phyloP scores from a whole-genome alignment of 2,113 vertebrate species.

The Urocitellus parryii region DNA sequence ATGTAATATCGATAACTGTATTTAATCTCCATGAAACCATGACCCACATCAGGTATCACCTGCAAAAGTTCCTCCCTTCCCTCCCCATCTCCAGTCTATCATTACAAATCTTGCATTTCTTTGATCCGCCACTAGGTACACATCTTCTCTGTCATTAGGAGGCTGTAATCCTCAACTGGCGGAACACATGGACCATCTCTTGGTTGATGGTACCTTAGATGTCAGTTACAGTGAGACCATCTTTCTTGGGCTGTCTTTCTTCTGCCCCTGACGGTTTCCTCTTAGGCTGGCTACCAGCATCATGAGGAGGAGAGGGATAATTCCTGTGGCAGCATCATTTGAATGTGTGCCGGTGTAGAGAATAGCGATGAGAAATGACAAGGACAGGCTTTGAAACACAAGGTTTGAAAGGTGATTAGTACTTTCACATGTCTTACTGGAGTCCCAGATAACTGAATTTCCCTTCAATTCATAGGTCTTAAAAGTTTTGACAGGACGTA shows the following conservation, averaged over 20 bases:
- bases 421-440: neutral
- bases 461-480: neutral
- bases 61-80: neutral
- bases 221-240: neutral
- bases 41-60: neutral
- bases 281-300: neutral
- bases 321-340: neutral
- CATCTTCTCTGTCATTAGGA: neutral
- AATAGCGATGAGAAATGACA: neutral
- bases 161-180: neutral
- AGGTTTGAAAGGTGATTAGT: neutral
- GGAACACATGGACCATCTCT: neutral
- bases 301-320: neutral
- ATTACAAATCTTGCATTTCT: neutral
- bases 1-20: neutral
- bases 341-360: too few species aligned
- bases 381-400: neutral
- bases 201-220: neutral
- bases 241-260: neutral
- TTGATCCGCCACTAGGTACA: neutral
- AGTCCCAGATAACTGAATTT: neutral
- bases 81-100: neutral
- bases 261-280: neutral
- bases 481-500: neutral
- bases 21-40: neutral